These are phyloP conservation scores for Chromoteleia sp. DNA, from an alignment of 2,888 invertebrate species.

Conservation along the genomic window DNA sequence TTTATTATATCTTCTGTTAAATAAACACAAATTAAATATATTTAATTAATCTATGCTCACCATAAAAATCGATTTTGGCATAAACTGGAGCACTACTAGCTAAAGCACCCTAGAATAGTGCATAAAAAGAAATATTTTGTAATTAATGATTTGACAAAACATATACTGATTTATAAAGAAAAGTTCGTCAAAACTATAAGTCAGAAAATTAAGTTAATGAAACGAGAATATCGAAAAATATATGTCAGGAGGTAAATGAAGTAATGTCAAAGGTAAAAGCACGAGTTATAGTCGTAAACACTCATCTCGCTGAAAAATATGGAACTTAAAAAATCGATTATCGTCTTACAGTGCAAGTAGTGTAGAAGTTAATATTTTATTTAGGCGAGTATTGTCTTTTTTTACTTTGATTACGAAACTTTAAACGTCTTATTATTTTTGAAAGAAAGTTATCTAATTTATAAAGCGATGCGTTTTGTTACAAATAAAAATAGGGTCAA, in stretches of 20 bases:
- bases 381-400: conserved; percentile 6
- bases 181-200: neutral
- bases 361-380: conserved; percentile 44
- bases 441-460: no score
- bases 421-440: no score
- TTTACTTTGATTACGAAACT: neutral
- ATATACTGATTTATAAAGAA: neutral
- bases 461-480: no score
- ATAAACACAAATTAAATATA: neutral
- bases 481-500: no score
- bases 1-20: no score
- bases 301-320: conserved; percentile 32
- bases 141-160: neutral
- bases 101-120: conserved; percentile 85
- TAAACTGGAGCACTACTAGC: conserved; percentile 87
- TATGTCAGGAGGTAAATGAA: conserved; percentile 52
- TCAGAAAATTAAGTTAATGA: neutral
- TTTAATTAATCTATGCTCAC: conserved; percentile 78
- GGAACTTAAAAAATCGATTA: conserved; percentile 54
- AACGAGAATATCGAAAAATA: conserved; percentile 19
- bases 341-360: conserved; percentile 41
- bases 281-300: conserved; percentile 37
- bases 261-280: conserved; percentile 29
- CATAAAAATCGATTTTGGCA: conserved; percentile 87
- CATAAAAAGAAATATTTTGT: neutral